phyloP scores from a whole-genome alignment of 1,140 invertebrate species.

The Cheumatopsyche charites region DNA sequence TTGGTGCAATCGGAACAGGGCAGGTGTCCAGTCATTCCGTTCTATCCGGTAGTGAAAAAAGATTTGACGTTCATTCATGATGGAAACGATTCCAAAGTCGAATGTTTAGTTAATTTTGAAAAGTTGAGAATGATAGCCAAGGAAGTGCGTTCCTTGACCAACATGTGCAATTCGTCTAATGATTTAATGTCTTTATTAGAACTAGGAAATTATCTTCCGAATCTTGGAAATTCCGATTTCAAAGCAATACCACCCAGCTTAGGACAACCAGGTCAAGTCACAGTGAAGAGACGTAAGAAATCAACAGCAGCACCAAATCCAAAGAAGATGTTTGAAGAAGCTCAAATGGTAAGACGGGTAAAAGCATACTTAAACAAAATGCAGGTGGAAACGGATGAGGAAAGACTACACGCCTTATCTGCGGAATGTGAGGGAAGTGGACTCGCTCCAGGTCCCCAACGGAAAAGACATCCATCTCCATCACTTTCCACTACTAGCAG shows the following conservation, averaged over 20 bases:
- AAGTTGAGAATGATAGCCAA: constrained; percentile 98
- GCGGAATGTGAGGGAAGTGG: constrained; percentile 84
- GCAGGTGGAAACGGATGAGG: constrained; percentile 91
- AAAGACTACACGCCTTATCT: constrained; percentile 85
- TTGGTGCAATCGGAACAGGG: constrained; percentile 86
- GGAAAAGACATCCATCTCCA: constrained; percentile 82
- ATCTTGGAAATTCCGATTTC: constrained; percentile 85
- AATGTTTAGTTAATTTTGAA: constrained; percentile 96
- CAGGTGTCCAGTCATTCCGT: constrained; percentile 94
- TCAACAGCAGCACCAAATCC: constrained; percentile 90
- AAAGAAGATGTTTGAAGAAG: constrained; percentile 99
- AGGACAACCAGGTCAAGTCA: constrained; percentile 71
- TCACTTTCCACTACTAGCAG: constrained; percentile 89
- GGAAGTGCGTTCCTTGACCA: constrained; percentile 90
- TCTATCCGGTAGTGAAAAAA: constrained; percentile 95
- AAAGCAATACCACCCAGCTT: constrained; percentile 79
- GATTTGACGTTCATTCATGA: constrained; percentile 98
- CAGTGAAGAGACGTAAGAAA: constrained; percentile 90
- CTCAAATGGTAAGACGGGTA: constrained; percentile 95
- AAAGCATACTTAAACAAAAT: constrained; percentile 95
- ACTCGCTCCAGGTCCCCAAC: constrained; percentile 63
- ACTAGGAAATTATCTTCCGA: constrained; percentile 82
- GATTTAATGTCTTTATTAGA: constrained; percentile 85
- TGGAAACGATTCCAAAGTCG: constrained; percentile 94
- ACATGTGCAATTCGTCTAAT: constrained; percentile 96